Evolutionary conservation across 2,797 vertebrate species (phyloP).

Genomic region (Megaceryle alcyon): DNA sequence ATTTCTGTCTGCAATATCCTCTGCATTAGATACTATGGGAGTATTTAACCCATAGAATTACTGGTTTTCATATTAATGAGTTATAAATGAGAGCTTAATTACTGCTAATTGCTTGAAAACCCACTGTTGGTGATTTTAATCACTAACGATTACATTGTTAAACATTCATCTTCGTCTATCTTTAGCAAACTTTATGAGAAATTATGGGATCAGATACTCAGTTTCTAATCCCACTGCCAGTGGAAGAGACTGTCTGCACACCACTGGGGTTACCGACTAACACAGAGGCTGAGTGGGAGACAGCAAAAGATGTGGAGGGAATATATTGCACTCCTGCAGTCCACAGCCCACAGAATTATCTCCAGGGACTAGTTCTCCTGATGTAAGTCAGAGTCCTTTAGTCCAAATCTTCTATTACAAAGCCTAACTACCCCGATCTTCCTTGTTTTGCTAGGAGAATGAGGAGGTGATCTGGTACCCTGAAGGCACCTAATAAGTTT

Average conservation of each 20-base stretch:
- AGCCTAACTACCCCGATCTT: not conserved
- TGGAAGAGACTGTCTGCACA: not conserved
- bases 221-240: not conserved
- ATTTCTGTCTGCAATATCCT: conserved; percentile 37
- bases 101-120: conserved; percentile 64
- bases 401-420: not conserved
- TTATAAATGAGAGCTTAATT: conserved; percentile 65
- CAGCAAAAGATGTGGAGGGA: not conserved
- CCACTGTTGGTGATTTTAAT: conserved; percentile 55
- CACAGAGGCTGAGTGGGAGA: not conserved
- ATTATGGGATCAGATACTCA: conserved; percentile 24
- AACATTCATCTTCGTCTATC: conserved; percentile 43
- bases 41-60: conserved; percentile 34
- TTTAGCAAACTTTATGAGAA: conserved; percentile 50
- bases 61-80: conserved; percentile 61
- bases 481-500: not conserved
- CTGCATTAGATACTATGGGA: not conserved
- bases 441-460: not conserved
- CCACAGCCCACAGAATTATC: not conserved
- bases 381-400: not conserved
- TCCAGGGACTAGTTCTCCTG: not conserved
- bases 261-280: rapidly evolving
- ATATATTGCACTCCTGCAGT: not conserved
- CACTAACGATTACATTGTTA: conserved; percentile 31
- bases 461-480: not conserved